phyloP scores from a whole-genome alignment of 2,888 invertebrate species.

The Molorchus minor region DNA sequence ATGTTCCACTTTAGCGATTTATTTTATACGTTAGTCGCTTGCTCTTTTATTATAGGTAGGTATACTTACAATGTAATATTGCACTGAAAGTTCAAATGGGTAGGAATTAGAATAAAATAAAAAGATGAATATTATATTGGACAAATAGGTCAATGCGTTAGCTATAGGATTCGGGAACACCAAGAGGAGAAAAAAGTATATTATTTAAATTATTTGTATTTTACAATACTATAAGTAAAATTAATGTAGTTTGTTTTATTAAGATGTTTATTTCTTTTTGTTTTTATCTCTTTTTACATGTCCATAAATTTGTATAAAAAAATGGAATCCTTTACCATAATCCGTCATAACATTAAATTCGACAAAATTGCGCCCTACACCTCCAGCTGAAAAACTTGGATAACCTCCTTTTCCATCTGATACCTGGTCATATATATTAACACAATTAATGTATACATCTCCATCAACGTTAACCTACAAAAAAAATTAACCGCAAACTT shows the following conservation, averaged over 20 bases:
- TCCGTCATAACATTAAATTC: slow-evolving; percentile 60
- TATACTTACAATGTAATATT: slow-evolving; percentile 6
- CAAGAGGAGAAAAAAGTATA: too few relatives aligned
- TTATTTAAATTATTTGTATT: too few relatives aligned
- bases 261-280: neutral
- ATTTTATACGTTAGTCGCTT: slow-evolving; percentile 1
- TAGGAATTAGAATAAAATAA: neutral
- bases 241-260: too few relatives aligned
- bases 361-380: slow-evolving; percentile 60
- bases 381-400: slow-evolving; percentile 57
- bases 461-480: slow-evolving; percentile 61
- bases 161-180: neutral
- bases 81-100: neutral
- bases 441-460: slow-evolving; percentile 60
- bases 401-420: slow-evolving; percentile 54
- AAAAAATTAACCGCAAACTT: slow-evolving; percentile 9
- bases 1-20: slow-evolving; percentile 10
- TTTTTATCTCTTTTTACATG: slow-evolving; percentile 20
- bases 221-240: too few relatives aligned
- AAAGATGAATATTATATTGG: too few relatives aligned
- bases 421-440: slow-evolving; percentile 58
- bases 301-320: slow-evolving; percentile 63
- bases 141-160: too few relatives aligned
- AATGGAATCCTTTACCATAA: slow-evolving; percentile 63
- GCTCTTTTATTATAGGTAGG: neutral